A percentile compares a stretch with the other conserved stretches of the same genome.
Evolutionary conservation across 2,888 invertebrate genomes (phyloP).

Genomic region (Carpatolechia fugitivella): DNA sequence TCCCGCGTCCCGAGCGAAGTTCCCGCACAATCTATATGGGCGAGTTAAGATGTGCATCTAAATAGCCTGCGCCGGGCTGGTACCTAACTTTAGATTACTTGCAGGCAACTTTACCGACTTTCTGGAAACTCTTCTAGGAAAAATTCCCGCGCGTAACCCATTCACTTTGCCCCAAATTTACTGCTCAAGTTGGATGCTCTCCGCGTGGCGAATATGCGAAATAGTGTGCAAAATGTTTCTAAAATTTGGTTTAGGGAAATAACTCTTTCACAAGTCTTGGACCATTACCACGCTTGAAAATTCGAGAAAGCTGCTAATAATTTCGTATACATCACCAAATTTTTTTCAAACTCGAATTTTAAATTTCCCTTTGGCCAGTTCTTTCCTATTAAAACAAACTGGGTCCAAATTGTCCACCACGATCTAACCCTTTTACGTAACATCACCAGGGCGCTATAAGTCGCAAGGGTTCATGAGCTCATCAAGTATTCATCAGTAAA

Average conservation of each 20-base stretch:
- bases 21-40: conserved; percentile 72
- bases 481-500: conserved; percentile 70
- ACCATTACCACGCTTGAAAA: neutral
- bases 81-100: conserved; percentile 79
- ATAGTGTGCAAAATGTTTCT: conserved; percentile 30
- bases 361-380: too few species aligned
- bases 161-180: conserved; percentile 68
- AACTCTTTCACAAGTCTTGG: neutral
- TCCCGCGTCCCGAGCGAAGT: conserved; percentile 44
- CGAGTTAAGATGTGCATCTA: conserved; percentile 79
- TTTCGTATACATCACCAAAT: too few species aligned
- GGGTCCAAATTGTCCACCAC: conserved; percentile 4
- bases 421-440: conserved; percentile 3
- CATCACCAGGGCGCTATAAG: conserved; percentile 36
- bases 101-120: conserved; percentile 67
- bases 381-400: too few species aligned
- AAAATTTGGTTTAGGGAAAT: conserved; percentile 11
- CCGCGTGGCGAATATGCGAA: conserved; percentile 42
- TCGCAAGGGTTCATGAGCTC: conserved; percentile 60
- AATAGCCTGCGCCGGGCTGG: conserved; percentile 74
- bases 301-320: too few species aligned
- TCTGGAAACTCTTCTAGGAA: conserved; percentile 55
- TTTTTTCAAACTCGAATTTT: neutral
- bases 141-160: conserved; percentile 62
- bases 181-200: conserved; percentile 56